Percentiles rank a stretch among this genome's conserved stretches.
These are phyloP conservation scores for Phymatocera aterrima DNA, from an alignment of 2,888 invertebrate species.

Conservation along the genomic window DNA sequence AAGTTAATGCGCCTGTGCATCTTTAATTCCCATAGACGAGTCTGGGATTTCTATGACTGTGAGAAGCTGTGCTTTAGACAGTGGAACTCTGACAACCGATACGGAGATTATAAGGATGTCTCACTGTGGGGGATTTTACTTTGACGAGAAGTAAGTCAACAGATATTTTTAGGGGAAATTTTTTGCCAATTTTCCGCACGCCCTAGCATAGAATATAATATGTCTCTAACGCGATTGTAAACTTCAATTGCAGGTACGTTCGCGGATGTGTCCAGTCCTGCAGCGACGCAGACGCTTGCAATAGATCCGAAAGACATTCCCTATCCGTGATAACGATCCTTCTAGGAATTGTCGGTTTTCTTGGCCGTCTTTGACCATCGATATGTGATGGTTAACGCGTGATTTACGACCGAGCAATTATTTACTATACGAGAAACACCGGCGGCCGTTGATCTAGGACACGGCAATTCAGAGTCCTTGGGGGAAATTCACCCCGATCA, in stretches of 20 bases:
- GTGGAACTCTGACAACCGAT: constrained; percentile 95
- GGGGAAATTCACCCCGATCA: constrained; percentile 1
- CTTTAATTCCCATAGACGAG: constrained; percentile 81
- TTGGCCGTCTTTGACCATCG: constrained; percentile 13
- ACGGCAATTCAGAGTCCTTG: neutral
- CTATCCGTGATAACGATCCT: neutral
- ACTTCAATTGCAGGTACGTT: constrained; percentile 82
- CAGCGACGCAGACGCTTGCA: constrained; percentile 94
- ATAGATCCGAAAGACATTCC: constrained; percentile 68
- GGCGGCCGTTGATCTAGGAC: neutral
- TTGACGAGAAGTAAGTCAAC: constrained; percentile 84
- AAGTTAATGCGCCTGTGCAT: neutral
- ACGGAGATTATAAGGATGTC: constrained; percentile 97
- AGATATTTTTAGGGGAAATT: neutral
- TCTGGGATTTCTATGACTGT: constrained; percentile 89
- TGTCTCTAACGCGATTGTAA: too few relatives aligned
- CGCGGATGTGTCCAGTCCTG: constrained; percentile 96
- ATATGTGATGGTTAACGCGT: neutral
- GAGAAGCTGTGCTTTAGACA: constrained; percentile 96
- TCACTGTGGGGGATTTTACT: constrained; percentile 97
- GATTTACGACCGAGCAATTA: neutral
- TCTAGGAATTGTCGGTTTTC: neutral
- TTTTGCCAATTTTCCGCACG: too few relatives aligned
- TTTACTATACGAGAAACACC: neutral
- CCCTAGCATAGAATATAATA: too few relatives aligned